Evolutionary conservation across 2,888 invertebrate species (phyloP).

Genomic region (Coelogynopora nodosa): DNA sequence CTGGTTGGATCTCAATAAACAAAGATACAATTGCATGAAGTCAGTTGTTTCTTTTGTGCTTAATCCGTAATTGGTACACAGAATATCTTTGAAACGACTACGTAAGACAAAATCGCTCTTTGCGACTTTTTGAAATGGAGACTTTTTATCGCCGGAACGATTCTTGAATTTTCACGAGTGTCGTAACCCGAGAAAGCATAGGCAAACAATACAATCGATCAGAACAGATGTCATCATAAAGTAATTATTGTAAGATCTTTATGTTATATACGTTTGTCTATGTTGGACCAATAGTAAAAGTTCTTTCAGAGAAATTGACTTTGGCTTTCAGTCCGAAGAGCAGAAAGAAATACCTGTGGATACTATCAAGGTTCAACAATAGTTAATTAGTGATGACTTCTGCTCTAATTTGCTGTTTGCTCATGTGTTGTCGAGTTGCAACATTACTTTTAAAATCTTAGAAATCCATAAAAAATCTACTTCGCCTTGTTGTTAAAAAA

Average conservation of each 20-base stretch:
- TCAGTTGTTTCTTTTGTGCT: not conserved
- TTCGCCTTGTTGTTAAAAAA: no score
- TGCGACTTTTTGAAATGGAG: slow-evolving; percentile 41
- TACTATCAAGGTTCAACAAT: no score
- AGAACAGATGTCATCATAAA: slow-evolving; percentile 10
- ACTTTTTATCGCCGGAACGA: slow-evolving; percentile 45
- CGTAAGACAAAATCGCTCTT: not conserved
- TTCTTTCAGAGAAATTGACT: no score
- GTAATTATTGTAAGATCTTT: not conserved
- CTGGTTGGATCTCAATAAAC: not conserved
- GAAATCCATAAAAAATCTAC: no score
- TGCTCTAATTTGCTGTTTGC: no score
- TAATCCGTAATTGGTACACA: not conserved
- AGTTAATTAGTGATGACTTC: no score
- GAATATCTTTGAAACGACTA: not conserved
- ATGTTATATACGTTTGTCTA: not conserved
- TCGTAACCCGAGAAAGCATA: slow-evolving; percentile 45
- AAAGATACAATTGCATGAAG: not conserved
- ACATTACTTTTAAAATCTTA: no score
- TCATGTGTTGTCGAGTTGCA: no score
- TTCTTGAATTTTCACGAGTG: slow-evolving; percentile 43
- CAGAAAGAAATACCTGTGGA: no score
- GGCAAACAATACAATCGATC: slow-evolving; percentile 33
- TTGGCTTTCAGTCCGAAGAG: no score
- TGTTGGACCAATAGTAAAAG: slow-evolving; percentile 16